Conservation (phyloP, 1,140 invertebrate species). For the Brachionus calyciflorus region DNA sequence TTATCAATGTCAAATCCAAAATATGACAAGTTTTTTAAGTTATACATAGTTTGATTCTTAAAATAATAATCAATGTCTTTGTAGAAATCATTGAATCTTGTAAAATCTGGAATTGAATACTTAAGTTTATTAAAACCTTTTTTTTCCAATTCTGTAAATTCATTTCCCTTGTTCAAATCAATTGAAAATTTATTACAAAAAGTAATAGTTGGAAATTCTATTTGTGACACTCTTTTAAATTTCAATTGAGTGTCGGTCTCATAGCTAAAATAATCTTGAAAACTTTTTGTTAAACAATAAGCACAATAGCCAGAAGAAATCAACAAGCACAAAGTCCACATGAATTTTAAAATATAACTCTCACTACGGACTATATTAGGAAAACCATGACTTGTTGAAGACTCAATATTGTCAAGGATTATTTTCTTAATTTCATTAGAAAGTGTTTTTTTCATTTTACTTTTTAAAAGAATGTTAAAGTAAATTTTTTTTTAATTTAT, state of each 20-base stretch:
- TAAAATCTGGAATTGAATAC: not conserved
- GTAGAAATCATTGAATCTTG: not conserved
- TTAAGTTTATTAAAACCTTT: not conserved
- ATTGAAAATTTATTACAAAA: slow-evolving; percentile 24
- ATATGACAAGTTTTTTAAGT: not conserved
- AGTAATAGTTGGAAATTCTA: not conserved
- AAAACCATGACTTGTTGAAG: not conserved
- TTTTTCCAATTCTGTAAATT: not conserved
- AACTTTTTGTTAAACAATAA: not conserved
- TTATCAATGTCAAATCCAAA: not conserved
- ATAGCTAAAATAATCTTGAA: not conserved
- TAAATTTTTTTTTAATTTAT: too few relatives aligned
- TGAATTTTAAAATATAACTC: not conserved
- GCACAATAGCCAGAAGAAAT: not conserved
- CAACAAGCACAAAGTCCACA: not conserved
- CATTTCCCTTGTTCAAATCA: not conserved
- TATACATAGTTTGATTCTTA: not conserved
- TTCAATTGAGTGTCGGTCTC: not conserved
- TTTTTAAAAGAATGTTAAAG: too few relatives aligned
- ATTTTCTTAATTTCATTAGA: not conserved
- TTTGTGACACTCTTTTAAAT: not conserved
- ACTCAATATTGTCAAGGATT: not conserved
- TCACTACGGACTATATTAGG: slow-evolving; percentile 12
- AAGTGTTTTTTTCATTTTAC: too few relatives aligned
- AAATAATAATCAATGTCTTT: not conserved